Percentiles rank a stretch among this genome's conserved stretches.
phyloP scores from a whole-genome alignment of 2,888 invertebrate genomes.

The Calephelis perditalis region DNA sequence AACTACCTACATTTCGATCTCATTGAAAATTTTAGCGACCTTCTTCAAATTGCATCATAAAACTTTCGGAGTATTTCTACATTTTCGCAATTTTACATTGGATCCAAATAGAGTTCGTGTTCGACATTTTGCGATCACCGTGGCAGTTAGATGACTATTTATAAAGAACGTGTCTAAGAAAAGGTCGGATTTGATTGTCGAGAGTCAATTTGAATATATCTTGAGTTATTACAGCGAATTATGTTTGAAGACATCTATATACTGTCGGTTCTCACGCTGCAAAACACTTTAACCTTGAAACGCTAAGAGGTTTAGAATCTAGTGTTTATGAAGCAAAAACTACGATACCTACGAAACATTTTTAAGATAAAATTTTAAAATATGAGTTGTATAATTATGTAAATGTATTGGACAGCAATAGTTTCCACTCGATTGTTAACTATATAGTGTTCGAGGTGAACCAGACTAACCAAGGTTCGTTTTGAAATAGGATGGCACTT shows the following conservation, averaged over 20 bases:
- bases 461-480: constrained; percentile 71
- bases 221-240: constrained; percentile 72
- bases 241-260: constrained; percentile 68
- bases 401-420: constrained; percentile 38
- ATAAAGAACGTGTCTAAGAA: constrained; percentile 75
- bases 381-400: constrained; percentile 10
- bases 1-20: too few species aligned
- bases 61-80: constrained; percentile 46
- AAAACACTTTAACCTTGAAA: constrained; percentile 67
- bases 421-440: constrained; percentile 59
- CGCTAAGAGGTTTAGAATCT: constrained; percentile 47
- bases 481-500: constrained; percentile 78
- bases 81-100: constrained; percentile 62
- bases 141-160: constrained; percentile 72
- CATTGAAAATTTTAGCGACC: neutral
- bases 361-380: constrained; percentile 18
- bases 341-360: constrained; percentile 11
- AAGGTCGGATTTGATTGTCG: constrained; percentile 77
- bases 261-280: constrained; percentile 67
- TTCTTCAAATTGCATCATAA: neutral
- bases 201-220: constrained; percentile 72
- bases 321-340: constrained; percentile 12
- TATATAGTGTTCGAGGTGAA: constrained; percentile 63
- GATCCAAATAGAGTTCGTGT: constrained; percentile 73
- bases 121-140: constrained; percentile 74